These are phyloP conservation scores for Eubucco bourcierii DNA, from an alignment of 2,113 vertebrate species.

Conservation along the genomic window DNA sequence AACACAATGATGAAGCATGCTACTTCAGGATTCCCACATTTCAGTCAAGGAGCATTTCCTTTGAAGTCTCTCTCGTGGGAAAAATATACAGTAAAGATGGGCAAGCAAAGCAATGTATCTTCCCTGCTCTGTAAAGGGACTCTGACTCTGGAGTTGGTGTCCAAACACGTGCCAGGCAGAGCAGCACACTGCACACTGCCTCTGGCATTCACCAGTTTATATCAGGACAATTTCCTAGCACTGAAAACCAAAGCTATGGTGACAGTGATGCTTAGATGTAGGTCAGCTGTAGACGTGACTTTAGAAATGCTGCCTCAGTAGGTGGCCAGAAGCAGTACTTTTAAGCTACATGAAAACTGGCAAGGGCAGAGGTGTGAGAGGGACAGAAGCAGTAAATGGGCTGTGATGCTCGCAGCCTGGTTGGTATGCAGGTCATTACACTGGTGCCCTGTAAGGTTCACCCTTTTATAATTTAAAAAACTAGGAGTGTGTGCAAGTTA, in stretches of 20 bases:
- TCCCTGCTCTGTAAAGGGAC: neutral
- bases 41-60: slow-evolving; percentile 30
- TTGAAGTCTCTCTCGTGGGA: neutral
- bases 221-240: neutral
- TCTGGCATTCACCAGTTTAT: neutral
- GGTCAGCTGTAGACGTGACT: neutral
- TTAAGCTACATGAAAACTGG: neutral
- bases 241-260: neutral
- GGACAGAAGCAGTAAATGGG: neutral
- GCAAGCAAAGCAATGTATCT: neutral
- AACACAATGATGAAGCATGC: slow-evolving; percentile 35
- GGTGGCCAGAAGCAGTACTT: neutral
- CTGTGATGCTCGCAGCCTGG: neutral
- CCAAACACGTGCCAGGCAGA: neutral
- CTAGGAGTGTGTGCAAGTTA: neutral
- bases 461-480: neutral
- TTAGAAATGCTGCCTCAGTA: neutral
- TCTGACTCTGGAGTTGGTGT: neutral
- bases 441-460: neutral
- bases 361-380: neutral
- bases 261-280: neutral
- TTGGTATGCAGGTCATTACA: neutral
- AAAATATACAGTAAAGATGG: neutral
- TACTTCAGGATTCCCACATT: slow-evolving; percentile 24
- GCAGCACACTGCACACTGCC: neutral